Conservation (phyloP, 2,888 invertebrate species). For the Dioctria rufipes region DNA sequence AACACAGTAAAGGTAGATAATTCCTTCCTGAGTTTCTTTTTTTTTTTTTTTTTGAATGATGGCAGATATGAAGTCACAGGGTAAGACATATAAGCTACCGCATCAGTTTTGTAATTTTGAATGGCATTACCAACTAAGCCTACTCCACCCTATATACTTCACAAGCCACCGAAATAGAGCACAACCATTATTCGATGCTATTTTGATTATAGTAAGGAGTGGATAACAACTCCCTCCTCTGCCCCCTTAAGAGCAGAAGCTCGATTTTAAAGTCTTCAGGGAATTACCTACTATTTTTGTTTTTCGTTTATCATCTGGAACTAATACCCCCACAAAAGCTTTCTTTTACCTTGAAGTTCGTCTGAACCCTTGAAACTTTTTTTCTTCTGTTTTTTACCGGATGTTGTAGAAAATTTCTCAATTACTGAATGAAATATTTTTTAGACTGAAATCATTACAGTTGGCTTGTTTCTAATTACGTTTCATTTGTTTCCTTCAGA, state of each 20-base stretch:
- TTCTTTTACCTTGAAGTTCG: no score
- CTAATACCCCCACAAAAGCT: background rate
- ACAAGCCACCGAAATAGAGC: no score
- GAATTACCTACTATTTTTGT: conserved; percentile 19
- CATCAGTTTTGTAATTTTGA: background rate
- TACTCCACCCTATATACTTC: background rate
- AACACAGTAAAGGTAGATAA: background rate
- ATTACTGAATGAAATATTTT: conserved; percentile 9
- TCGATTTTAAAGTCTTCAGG: conserved; percentile 29
- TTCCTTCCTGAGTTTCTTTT: background rate
- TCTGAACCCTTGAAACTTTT: conserved; percentile 2
- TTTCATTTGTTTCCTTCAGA: background rate
- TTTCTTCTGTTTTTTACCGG: background rate
- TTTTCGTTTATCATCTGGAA: conserved; percentile 37
- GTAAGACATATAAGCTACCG: no score
- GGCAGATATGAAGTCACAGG: no score
- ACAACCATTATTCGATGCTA: no score
- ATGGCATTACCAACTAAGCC: background rate
- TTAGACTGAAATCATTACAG: conserved; percentile 20
- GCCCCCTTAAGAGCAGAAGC: background rate
- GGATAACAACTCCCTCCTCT: conserved; percentile 17
- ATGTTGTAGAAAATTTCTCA: conserved; percentile 20
- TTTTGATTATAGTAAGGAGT: background rate
- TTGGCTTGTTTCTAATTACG: conserved; percentile 37
- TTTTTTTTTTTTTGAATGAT: no score